Base-by-base conservation (phyloP, 2,113 vertebrate species). In the Regulus satrapa region DNA sequence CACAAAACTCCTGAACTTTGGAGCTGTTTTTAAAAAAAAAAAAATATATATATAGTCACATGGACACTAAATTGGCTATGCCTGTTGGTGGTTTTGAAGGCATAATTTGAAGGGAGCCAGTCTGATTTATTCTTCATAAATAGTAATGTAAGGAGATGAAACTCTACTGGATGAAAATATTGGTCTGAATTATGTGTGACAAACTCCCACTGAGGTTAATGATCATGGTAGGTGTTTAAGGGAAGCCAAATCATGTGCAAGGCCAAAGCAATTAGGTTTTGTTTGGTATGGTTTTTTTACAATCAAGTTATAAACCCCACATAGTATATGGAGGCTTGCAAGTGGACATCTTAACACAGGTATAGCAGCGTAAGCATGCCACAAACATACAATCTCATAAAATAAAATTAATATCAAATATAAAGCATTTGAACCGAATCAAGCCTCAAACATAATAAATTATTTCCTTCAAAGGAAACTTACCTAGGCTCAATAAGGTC, bases 191-290 rank as follows among this genome's bases (percentile, higher is more conserved):
- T 78, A 74, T 48, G 34, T 56, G 82, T 85, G 75, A 78, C 26
- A 84, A 62, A 79, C 32, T 85, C 46, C n/a, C 20, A 34, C 1
- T 63, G 85, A 94, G 40, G 78, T 95, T 75, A 85, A 76, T 32
- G 48, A 78, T 78, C 43, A 73, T 23, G 62, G 72, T 20, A 93
- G 72, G 75, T 93, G 82, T 84, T 28, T 67, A 84, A 92, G 85
- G 88, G 88, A 95, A 94, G 88, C 85, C 92, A 89, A 92, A 93
- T 92, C 88, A 77, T 67, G 92, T 94, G 94, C 93, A 95, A 96
- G 95, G 82, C 75, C 88, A 94, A 83, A 95, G 86, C 81, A 81
- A 66, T 51, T 84, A 25, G 9, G 28, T 62, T 73, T 80, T 41
- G 59, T 34, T 76, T 67, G 38, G n/a, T 83, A 72, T 40, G 38